phyloP scores from a whole-genome alignment of 37 sponge, comb jelly and placozoan genomes.

The Spongia lamella region DNA sequence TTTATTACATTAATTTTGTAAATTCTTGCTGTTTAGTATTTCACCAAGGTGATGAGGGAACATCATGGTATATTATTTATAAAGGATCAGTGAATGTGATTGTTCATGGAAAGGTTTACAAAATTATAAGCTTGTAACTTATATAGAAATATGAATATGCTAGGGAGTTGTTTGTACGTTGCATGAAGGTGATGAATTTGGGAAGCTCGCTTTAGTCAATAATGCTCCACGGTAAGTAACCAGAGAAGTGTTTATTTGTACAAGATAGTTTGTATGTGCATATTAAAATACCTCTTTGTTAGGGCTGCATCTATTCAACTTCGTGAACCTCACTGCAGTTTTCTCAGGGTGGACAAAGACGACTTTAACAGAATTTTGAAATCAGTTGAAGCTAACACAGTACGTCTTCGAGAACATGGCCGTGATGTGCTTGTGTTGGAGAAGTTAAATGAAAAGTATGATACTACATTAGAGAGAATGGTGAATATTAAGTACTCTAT shows the following conservation, averaged over 20 bases:
- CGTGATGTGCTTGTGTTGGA: constrained; percentile 82
- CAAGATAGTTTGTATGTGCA: constrained; percentile 1
- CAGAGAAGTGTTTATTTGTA: neutral
- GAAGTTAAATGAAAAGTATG: constrained; percentile 38
- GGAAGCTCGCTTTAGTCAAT: constrained; percentile 77
- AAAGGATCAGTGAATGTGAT: constrained; percentile 86
- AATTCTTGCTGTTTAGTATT: constrained; percentile 62
- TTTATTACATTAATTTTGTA: too few relatives aligned
- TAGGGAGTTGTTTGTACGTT: constrained; percentile 85
- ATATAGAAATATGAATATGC: constrained; percentile 2
- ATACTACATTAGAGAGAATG: neutral
- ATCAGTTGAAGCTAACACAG: constrained; percentile 77
- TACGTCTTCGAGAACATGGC: constrained; percentile 66
- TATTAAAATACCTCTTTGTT: constrained; percentile 4
- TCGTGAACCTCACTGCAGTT: constrained; percentile 66
- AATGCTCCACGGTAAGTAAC: constrained; percentile 58
- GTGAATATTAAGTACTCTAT: neutral
- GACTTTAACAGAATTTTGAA: constrained; percentile 80
- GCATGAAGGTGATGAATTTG: constrained; percentile 91
- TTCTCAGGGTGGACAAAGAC: constrained; percentile 65
- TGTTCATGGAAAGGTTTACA: constrained; percentile 70
- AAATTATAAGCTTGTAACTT: neutral
- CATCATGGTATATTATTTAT: constrained; percentile 84
- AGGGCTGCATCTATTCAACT: constrained; percentile 61
- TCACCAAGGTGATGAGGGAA: constrained; percentile 81